These are phyloP conservation scores for Cynocephalus volans DNA, from an alignment of 2,113 vertebrate species.

Conservation along the genomic window DNA sequence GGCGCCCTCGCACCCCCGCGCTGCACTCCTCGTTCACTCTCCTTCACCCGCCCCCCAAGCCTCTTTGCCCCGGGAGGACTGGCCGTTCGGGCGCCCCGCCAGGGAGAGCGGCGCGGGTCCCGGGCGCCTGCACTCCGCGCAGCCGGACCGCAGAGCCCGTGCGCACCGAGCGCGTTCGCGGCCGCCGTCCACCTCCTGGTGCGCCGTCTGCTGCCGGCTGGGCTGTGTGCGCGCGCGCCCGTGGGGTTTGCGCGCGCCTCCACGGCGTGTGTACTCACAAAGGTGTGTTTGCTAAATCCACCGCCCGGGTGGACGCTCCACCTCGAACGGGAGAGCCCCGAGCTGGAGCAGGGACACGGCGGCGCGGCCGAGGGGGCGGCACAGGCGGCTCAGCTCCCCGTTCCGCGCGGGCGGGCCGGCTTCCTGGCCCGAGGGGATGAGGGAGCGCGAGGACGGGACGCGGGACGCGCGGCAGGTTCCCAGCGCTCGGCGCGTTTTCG, in stretches of 20 bases:
- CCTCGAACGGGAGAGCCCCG: background rate
- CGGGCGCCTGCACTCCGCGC: background rate
- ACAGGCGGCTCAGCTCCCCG: background rate
- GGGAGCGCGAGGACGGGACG: conserved; percentile 55
- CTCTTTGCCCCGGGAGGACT: background rate
- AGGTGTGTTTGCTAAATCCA: conserved; percentile 59
- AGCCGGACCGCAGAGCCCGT: background rate
- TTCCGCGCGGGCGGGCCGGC: background rate
- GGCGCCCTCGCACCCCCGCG: background rate
- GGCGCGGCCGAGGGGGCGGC: background rate
- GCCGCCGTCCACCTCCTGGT: background rate
- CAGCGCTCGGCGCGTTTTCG: background rate
- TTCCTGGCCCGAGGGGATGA: background rate
- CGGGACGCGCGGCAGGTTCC: background rate
- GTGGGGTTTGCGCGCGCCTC: conserved; percentile 20
- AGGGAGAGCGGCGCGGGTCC: background rate
- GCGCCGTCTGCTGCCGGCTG: background rate
- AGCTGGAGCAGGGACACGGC: background rate
- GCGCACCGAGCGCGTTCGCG: background rate
- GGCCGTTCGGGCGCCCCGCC: background rate
- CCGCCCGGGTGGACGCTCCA: background rate
- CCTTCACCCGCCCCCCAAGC: background rate
- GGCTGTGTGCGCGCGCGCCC: background rate
- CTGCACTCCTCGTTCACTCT: background rate
- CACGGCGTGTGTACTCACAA: conserved; percentile 66